A percentile compares a stretch with the other conserved stretches of the same genome.
Conservation (phyloP, 2,113 vertebrate genomes). For the Crocuta crocuta region DNA sequence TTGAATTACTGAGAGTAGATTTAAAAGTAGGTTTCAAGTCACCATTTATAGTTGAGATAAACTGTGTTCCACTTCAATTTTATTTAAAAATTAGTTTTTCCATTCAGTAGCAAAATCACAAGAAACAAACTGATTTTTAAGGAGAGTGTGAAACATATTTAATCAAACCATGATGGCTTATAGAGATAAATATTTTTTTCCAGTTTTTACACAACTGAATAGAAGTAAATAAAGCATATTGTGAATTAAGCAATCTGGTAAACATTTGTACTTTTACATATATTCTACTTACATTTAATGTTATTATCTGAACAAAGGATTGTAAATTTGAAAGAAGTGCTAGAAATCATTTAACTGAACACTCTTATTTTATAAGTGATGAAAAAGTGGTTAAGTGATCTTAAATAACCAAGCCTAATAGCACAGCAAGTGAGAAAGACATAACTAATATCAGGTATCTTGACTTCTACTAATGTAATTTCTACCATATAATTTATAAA, state of each 20-base stretch:
- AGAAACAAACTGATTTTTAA: conserved; percentile 41
- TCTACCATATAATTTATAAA: conserved; percentile 30
- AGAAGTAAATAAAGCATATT: conserved; percentile 17
- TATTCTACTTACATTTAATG: background rate
- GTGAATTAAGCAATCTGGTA: background rate
- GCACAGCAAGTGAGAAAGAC: background rate
- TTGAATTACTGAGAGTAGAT: conserved; percentile 31
- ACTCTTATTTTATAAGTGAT: background rate
- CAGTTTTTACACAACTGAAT: conserved; percentile 32
- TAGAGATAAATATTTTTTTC: background rate
- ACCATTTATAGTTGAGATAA: conserved; percentile 43
- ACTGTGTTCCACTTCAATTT: conserved; percentile 33
- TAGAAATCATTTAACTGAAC: background rate
- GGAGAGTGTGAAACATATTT: conserved; percentile 5
- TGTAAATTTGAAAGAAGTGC: conserved; percentile 38
- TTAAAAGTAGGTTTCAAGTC: conserved; percentile 24
- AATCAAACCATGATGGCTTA: background rate
- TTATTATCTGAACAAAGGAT: conserved; percentile 1
- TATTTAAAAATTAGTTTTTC: conserved; percentile 58
- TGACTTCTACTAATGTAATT: background rate
- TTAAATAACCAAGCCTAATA: background rate
- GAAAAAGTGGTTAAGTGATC: background rate
- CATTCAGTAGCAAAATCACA: background rate
- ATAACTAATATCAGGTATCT: background rate
- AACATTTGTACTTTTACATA: background rate